Conservation (phyloP, 2,113 vertebrate genomes). For the Ploceus nigricollis region DNA sequence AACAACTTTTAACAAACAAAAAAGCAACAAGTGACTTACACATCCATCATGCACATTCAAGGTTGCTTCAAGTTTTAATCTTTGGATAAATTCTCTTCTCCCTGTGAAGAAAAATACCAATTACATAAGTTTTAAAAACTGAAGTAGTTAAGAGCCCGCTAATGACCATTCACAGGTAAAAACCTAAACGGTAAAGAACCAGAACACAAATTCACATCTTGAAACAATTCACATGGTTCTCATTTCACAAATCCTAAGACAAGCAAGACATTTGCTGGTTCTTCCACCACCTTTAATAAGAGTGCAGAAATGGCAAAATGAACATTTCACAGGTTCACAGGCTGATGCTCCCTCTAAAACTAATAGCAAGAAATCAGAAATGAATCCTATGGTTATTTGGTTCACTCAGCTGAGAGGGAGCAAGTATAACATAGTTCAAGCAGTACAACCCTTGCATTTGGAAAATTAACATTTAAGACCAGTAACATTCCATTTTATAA, state of each 20-base stretch:
- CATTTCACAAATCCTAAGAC: neutral
- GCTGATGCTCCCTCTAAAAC: neutral
- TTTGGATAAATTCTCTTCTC: slow-evolving; percentile 98
- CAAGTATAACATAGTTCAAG: neutral
- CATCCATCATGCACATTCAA: slow-evolving; percentile 97
- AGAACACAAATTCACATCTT: neutral
- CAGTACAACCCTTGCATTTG: neutral
- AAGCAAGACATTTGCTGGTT: neutral
- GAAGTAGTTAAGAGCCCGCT: neutral
- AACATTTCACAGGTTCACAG: neutral
- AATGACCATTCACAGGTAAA: neutral
- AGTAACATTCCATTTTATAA: neutral
- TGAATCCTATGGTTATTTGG: neutral
- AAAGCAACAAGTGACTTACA: slow-evolving; percentile 80
- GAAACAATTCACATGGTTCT: neutral
- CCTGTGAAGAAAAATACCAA: slow-evolving; percentile 75
- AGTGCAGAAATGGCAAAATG: neutral
- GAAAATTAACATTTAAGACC: neutral
- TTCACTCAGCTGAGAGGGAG: neutral
- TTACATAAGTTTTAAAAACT: neutral
- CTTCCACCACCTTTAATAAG: neutral
- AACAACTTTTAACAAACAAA: neutral
- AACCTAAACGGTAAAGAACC: neutral
- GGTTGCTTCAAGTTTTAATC: slow-evolving; percentile 95
- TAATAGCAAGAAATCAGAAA: neutral